A percentile compares a stretch with the other conserved stretches of the same genome.
Conservation (phyloP, 2,113 vertebrate genomes). For the Phoxinus phoxinus region DNA sequence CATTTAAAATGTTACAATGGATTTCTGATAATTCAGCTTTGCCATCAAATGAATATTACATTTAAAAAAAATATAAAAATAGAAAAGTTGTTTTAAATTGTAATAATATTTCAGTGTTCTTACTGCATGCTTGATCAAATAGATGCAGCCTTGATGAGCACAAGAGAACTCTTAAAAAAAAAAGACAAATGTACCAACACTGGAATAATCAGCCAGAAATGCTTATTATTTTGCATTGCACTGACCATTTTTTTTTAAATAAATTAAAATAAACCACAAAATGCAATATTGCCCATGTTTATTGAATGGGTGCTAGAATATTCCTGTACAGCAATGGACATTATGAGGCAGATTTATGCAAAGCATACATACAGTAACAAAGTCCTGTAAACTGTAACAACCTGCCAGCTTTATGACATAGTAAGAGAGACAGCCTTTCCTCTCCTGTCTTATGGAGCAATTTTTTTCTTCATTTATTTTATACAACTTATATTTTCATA, state of each 20-base stretch:
- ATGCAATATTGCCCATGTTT: constrained; percentile 16
- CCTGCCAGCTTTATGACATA: neutral
- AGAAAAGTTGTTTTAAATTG: too few relatives aligned
- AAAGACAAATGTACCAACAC: neutral
- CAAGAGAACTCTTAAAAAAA: too few relatives aligned
- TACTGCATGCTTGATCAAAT: too few relatives aligned
- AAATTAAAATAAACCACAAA: neutral
- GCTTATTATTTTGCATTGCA: neutral
- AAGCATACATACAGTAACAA: constrained; percentile 19
- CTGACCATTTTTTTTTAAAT: too few relatives aligned
- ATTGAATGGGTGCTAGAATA: constrained; percentile 32
- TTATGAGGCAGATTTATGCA: neutral
- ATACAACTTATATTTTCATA: constrained; percentile 55
- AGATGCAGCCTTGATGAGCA: too few relatives aligned
- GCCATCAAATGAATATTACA: too few relatives aligned
- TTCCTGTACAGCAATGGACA: constrained; percentile 30
- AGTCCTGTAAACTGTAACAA: constrained; percentile 30
- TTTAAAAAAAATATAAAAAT: too few relatives aligned
- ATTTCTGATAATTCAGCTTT: too few relatives aligned
- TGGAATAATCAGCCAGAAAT: neutral
- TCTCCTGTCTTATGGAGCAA: neutral
- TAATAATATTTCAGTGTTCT: too few relatives aligned
- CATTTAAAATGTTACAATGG: too few relatives aligned
- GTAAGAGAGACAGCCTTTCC: constrained; percentile 14
- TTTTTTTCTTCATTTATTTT: constrained; percentile 57